These are phyloP conservation scores for Tromatobia lineatoria DNA, from an alignment of 2,888 invertebrate species.

Conservation along the genomic window DNA sequence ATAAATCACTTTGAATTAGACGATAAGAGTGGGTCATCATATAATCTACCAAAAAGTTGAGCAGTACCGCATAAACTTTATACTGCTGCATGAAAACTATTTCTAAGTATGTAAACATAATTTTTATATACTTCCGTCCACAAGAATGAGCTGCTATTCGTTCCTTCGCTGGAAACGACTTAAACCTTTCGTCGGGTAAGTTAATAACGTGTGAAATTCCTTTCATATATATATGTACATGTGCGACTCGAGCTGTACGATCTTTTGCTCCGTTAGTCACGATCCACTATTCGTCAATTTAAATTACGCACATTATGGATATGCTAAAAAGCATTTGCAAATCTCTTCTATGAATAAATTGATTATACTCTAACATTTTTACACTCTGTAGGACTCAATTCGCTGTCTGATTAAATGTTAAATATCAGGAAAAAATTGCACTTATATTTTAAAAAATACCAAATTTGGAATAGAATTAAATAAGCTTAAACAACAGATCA, in stretches of 20 bases:
- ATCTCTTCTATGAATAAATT: background rate
- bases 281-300: constrained; percentile 14
- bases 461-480: too few species aligned
- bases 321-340: background rate
- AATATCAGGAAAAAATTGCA: background rate
- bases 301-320: background rate
- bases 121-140: constrained; percentile 61
- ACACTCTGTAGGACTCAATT: background rate
- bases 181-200: constrained; percentile 50
- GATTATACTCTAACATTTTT: background rate
- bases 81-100: constrained; percentile 42
- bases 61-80: constrained; percentile 7
- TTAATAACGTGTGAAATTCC: constrained; percentile 70
- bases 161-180: constrained; percentile 54
- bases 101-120: constrained; percentile 62
- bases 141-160: constrained; percentile 64
- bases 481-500: too few species aligned
- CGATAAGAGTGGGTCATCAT: background rate
- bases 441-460: too few species aligned
- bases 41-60: constrained; percentile 31
- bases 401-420: background rate
- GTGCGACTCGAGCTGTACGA: constrained; percentile 9
- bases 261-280: constrained; percentile 25
- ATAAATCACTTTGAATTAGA: constrained; percentile 12
- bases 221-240: constrained; percentile 47